Evolutionary conservation across 2,888 invertebrate species (phyloP).

Genomic region (Odontomyia ornata): DNA sequence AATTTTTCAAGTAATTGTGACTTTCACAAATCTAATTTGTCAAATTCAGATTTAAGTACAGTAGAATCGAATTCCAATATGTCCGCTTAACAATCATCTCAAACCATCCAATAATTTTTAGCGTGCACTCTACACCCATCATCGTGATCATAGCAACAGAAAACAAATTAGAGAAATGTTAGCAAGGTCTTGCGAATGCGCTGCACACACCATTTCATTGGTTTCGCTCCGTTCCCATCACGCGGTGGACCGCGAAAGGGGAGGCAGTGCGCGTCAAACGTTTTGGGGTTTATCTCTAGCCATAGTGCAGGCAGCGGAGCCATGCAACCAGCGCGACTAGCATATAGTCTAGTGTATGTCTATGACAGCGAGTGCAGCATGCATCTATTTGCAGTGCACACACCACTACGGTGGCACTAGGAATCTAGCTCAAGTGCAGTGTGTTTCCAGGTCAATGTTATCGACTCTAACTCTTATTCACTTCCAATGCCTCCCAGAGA

Average conservation of each 20-base stretch:
- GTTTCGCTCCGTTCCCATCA: neutral
- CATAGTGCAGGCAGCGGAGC: too few relatives aligned
- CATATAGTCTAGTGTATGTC: neutral
- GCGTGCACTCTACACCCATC: neutral
- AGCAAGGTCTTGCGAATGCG: slow-evolving; percentile 38
- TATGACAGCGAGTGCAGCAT: slow-evolving; percentile 1
- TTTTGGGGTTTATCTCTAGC: too few relatives aligned
- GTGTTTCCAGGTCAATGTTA: slow-evolving; percentile 65
- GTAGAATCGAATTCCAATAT: too few relatives aligned
- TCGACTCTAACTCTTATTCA: slow-evolving; percentile 45
- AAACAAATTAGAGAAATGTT: slow-evolving; percentile 27
- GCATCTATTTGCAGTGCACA: slow-evolving; percentile 1
- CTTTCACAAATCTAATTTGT: too few relatives aligned
- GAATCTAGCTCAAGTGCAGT: slow-evolving; percentile 64
- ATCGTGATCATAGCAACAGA: neutral
- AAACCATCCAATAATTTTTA: neutral
- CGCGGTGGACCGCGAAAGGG: too few relatives aligned
- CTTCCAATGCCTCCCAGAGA: slow-evolving; percentile 46
- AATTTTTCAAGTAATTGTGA: too few relatives aligned
- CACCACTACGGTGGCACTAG: slow-evolving; percentile 38
- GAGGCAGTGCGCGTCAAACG: too few relatives aligned
- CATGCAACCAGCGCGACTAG: too few relatives aligned
- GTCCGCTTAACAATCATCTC: too few relatives aligned
- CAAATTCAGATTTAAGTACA: too few relatives aligned
- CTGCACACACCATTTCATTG: neutral